Conservation (phyloP, 2,797 vertebrate species). For the Nyctibius grandis region DNA sequence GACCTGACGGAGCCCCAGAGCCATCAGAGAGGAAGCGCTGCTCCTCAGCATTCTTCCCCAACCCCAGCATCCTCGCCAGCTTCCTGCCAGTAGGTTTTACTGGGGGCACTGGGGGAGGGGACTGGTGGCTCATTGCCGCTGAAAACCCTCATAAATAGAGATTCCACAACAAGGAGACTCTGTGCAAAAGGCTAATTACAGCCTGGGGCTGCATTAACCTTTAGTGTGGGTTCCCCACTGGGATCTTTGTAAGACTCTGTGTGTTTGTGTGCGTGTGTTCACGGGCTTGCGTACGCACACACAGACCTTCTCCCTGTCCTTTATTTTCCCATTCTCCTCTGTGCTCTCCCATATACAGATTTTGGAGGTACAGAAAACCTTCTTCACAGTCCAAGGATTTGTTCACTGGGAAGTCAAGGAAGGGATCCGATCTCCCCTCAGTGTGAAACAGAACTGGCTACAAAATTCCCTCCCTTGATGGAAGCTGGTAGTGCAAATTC, state of each 20-base stretch:
- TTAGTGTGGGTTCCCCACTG: constrained; percentile 54
- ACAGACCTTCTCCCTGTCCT: constrained; percentile 3
- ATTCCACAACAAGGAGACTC: constrained; percentile 65
- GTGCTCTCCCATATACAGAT: neutral
- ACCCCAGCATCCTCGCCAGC: neutral
- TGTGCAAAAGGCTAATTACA: constrained; percentile 68
- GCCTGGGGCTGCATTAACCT: constrained; percentile 68
- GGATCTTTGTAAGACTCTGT: constrained; percentile 10
- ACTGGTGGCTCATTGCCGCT: constrained; percentile 9
- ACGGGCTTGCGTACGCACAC: neutral
- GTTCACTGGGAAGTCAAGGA: neutral
- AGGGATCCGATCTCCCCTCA: neutral
- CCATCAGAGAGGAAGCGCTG: neutral
- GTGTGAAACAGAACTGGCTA: neutral
- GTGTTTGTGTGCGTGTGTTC: neutral
- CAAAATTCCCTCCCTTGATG: neutral
- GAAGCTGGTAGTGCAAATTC: neutral
- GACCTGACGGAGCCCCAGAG: neutral
- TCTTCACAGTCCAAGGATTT: neutral
- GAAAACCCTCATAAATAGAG: constrained; percentile 57
- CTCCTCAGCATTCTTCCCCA: neutral
- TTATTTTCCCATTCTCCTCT: neutral
- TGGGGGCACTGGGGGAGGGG: constrained; percentile 51
- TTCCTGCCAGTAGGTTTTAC: constrained; percentile 59
- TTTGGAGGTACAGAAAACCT: neutral